Evolutionary conservation across 1,140 invertebrate genomes (phyloP).

Genomic region (Eumeta japonica): DNA sequence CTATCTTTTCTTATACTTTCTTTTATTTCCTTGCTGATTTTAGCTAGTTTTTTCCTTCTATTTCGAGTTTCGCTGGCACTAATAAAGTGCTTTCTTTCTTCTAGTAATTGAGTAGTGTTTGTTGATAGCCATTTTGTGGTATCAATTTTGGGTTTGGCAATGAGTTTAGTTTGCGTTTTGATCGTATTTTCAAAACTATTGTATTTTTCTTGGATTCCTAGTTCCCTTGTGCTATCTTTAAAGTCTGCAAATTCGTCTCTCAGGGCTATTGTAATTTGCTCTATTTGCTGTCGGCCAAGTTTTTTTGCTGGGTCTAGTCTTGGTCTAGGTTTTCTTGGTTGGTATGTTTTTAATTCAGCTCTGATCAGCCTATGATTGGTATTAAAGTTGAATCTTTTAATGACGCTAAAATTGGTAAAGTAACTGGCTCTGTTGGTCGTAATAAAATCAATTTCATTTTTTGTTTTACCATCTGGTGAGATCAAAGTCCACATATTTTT

Average conservation of each 20-base stretch:
- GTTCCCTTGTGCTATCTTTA: conserved; percentile 4
- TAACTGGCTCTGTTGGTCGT: conserved; percentile 11
- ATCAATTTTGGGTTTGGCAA: too few species aligned
- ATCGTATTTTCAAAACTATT: conserved; percentile 12
- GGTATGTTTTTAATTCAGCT: conserved; percentile 10
- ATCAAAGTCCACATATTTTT: too few species aligned
- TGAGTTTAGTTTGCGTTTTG: too few species aligned
- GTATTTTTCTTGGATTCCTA: conserved; percentile 17
- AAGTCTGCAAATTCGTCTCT: conserved; percentile 9
- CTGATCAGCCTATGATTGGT: too few species aligned
- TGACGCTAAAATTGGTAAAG: conserved; percentile 12
- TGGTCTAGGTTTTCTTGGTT: conserved; percentile 15
- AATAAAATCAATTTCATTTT: too few species aligned
- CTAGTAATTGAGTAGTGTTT: too few species aligned
- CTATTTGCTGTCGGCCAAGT: conserved; percentile 9
- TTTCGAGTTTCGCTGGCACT: too few species aligned
- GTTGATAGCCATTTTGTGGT: too few species aligned
- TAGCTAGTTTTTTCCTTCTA: too few species aligned
- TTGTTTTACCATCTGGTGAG: too few species aligned
- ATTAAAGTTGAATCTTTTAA: conserved; percentile 14
- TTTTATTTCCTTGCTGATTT: conserved; percentile 15
- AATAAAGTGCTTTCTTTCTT: too few species aligned
- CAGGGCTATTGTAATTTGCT: conserved; percentile 7
- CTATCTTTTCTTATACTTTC: conserved; percentile 17
- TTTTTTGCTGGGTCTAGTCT: conserved; percentile 11